These are phyloP conservation scores for Nephrotoma appendiculata DNA, from an alignment of 2,888 invertebrate species.

Conservation along the genomic window DNA sequence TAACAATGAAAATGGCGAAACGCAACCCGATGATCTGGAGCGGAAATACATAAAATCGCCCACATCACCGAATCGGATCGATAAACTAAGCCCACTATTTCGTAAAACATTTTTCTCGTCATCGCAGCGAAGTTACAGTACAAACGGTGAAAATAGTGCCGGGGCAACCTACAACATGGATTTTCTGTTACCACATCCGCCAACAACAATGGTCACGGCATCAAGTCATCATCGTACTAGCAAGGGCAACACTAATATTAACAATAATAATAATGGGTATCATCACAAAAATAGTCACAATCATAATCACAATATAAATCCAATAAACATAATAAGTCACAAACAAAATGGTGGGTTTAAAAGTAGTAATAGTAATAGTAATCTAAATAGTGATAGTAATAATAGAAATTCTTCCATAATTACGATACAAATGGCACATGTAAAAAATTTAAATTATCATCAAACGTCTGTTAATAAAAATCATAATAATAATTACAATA, in stretches of 20 bases:
- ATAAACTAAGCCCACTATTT: background rate
- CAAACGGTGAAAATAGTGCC: background rate
- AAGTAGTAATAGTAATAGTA: background rate
- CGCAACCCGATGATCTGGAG: background rate
- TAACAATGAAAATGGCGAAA: background rate
- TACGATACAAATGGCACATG: background rate
- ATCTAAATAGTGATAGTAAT: conserved; percentile 1
- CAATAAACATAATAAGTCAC: background rate
- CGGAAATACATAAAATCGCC: background rate
- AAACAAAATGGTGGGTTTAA: conserved; percentile 2
- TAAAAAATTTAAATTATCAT: background rate
- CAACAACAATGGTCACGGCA: conserved; percentile 10
- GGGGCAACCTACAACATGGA: conserved; percentile 24
- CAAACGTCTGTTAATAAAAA: conserved; percentile 6
- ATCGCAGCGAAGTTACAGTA: background rate
- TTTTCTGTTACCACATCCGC: conserved; percentile 24
- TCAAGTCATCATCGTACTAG: background rate
- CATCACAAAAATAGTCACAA: background rate
- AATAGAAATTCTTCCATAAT: background rate
- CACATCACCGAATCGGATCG: background rate
- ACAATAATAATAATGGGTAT: conserved; percentile 27
- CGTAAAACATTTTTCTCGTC: background rate
- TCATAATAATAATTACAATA: conserved; percentile 7
- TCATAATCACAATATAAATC: conserved; percentile 11
- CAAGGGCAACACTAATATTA: conserved; percentile 37